These are phyloP conservation scores for Encarsia formosa DNA, from an alignment of 2,888 invertebrate genomes.

Conservation along the genomic window DNA sequence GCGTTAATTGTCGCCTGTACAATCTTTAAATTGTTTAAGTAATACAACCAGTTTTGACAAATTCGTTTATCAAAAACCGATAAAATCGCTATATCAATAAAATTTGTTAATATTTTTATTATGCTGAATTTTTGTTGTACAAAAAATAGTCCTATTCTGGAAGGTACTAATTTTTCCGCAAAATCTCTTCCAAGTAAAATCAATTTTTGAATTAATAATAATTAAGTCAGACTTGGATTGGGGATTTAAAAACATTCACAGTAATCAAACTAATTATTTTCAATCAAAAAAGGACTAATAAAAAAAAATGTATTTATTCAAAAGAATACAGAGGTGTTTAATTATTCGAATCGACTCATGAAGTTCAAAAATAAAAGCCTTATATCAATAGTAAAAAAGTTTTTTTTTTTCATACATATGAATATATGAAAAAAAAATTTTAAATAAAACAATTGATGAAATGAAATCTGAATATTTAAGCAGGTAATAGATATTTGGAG, in stretches of 20 bases:
- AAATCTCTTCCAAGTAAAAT: constrained; percentile 7
- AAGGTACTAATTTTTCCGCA: constrained; percentile 22
- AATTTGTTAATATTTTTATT: too few relatives aligned
- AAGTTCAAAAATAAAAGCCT: neutral
- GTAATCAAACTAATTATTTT: constrained; percentile 3
- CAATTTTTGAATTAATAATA: neutral
- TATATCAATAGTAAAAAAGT: neutral
- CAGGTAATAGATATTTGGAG: too few relatives aligned
- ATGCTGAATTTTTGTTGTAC: constrained; percentile 15
- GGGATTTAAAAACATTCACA: constrained; percentile 7
- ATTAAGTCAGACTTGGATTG: constrained; percentile 10
- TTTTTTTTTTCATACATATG: neutral
- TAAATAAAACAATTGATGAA: neutral
- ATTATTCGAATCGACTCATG: too few relatives aligned
- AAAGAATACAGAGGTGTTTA: too few relatives aligned
- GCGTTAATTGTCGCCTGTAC: constrained; percentile 21
- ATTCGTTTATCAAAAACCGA: constrained; percentile 11
- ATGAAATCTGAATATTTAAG: too few relatives aligned
- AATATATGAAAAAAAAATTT: neutral
- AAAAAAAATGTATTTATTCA: too few relatives aligned
- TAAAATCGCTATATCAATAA: too few relatives aligned
- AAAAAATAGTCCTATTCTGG: constrained; percentile 24
- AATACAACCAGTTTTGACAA: constrained; percentile 16
- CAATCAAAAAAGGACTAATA: constrained; percentile 20
- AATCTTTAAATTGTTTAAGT: constrained; percentile 11